These are phyloP conservation scores for Crocodylus rhombifer DNA, from an alignment of 2,797 vertebrate genomes.

Conservation along the genomic window DNA sequence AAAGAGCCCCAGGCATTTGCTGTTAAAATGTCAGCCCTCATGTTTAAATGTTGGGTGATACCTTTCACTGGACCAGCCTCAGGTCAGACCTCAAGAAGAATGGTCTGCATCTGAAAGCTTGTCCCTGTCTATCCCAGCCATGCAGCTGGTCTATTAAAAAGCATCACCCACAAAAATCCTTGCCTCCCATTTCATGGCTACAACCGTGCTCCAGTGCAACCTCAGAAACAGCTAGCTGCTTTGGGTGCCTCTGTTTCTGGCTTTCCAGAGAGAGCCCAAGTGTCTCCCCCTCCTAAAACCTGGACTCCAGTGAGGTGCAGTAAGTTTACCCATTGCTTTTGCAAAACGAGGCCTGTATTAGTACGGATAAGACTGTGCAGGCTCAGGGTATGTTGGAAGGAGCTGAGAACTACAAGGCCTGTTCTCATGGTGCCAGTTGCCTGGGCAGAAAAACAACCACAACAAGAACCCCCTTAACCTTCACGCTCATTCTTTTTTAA, in stretches of 20 bases:
- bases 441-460: not conserved
- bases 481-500: slow-evolving; percentile 22
- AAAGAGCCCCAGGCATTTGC: not conserved
- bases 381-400: not conserved
- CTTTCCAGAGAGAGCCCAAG: not conserved
- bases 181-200: too few relatives aligned
- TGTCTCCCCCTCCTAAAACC: not conserved
- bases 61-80: too few relatives aligned
- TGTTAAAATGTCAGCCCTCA: not conserved
- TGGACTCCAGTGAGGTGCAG: not conserved
- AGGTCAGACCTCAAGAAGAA: too few relatives aligned
- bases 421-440: not conserved
- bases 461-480: not conserved
- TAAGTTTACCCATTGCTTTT: not conserved
- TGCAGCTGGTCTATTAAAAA: too few relatives aligned
- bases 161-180: too few relatives aligned
- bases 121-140: too few relatives aligned
- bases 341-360: not conserved
- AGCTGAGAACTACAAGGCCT: not conserved
- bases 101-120: too few relatives aligned
- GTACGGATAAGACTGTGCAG: not conserved
- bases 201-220: too few relatives aligned
- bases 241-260: not conserved
- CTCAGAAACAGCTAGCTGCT: not conserved
- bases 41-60: too few relatives aligned